Evolutionary conservation across 2,888 invertebrate genomes (phyloP).

Genomic region (Sesamia inferens): DNA sequence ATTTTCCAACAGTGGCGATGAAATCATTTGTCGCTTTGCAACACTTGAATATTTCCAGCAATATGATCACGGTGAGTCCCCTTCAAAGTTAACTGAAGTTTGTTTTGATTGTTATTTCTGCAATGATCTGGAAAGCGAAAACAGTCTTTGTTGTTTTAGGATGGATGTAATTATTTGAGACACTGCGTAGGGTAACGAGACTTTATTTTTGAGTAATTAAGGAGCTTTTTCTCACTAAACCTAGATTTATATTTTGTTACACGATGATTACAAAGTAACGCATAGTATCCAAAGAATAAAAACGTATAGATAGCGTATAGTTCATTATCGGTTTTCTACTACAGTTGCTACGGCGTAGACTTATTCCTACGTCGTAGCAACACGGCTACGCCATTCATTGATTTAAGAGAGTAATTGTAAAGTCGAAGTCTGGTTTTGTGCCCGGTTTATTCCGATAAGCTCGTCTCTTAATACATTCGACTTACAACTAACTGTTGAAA

Average conservation of each 20-base stretch:
- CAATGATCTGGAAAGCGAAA: slow-evolving; percentile 47
- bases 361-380: background rate
- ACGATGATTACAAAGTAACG: background rate
- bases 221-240: background rate
- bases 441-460: background rate
- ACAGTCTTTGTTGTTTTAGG: slow-evolving; percentile 18
- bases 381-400: background rate
- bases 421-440: background rate
- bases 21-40: slow-evolving; percentile 92
- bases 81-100: slow-evolving; percentile 39
- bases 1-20: slow-evolving; percentile 94
- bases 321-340: too few relatives aligned
- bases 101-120: slow-evolving; percentile 45
- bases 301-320: background rate
- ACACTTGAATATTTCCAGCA: slow-evolving; percentile 95
- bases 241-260: background rate
- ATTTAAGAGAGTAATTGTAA: background rate
- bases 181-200: background rate
- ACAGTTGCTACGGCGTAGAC: background rate
- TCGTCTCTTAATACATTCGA: background rate
- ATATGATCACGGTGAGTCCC: slow-evolving; percentile 93
- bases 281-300: background rate
- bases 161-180: slow-evolving; percentile 17
- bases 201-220: background rate
- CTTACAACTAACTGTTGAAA: background rate